A percentile compares a stretch with the other conserved stretches of the same genome.
Evolutionary conservation across 2,113 vertebrate genomes (phyloP).

Genomic region (Cisticola juncidis): DNA sequence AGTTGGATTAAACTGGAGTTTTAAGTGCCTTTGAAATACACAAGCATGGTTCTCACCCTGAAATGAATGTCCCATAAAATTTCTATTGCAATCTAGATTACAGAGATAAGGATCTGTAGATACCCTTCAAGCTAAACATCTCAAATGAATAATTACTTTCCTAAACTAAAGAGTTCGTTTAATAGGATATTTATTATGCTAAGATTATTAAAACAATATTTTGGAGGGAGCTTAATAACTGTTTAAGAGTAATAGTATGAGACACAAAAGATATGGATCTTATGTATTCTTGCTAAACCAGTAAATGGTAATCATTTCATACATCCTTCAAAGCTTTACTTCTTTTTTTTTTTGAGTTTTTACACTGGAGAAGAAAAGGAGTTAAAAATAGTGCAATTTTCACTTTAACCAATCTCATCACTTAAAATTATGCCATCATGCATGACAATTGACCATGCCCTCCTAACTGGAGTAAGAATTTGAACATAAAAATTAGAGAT

Average conservation of each 20-base stretch:
- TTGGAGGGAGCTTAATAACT: constrained; percentile 50
- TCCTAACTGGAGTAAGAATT: background rate
- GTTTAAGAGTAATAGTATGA: constrained; percentile 41
- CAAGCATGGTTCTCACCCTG: background rate
- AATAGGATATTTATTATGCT: constrained; percentile 61
- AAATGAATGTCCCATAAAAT: constrained; percentile 34
- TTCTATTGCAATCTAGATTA: constrained; percentile 39
- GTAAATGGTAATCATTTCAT: constrained; percentile 45
- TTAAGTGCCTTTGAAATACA: background rate
- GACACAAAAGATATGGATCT: constrained; percentile 6
- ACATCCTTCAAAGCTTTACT: background rate
- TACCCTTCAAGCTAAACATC: constrained; percentile 61
- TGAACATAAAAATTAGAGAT: background rate
- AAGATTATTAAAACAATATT: constrained; percentile 69
- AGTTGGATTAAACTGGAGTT: background rate
- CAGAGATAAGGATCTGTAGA: constrained; percentile 58
- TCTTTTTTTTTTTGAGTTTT: background rate
- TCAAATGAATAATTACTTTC: constrained; percentile 67
- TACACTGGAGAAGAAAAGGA: background rate
- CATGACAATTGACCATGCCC: background rate
- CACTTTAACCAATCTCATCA: background rate
- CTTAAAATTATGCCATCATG: background rate
- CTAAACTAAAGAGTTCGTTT: constrained; percentile 48
- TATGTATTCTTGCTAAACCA: constrained; percentile 43
- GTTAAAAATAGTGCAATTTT: background rate